Evolutionary conservation across 2,797 vertebrate genomes (phyloP).

Genomic region (Selene dorsalis): DNA sequence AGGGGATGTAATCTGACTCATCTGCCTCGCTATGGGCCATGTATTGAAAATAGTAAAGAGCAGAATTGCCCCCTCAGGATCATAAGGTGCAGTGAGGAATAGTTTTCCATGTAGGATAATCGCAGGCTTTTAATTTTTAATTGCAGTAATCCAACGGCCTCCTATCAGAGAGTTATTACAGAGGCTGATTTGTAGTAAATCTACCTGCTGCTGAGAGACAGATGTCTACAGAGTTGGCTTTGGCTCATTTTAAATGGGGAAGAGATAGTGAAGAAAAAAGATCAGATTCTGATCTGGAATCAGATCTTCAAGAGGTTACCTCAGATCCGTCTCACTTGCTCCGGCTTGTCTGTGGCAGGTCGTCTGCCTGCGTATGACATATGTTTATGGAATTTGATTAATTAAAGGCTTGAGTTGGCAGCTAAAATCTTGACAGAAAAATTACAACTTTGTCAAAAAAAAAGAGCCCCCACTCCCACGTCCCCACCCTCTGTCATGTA

Average conservation of each 20-base stretch:
- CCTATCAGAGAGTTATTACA: slow-evolving; percentile 69
- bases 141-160: slow-evolving; percentile 65
- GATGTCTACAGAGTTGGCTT: neutral
- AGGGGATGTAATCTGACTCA: slow-evolving; percentile 35
- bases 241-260: slow-evolving; percentile 13
- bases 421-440: slow-evolving; percentile 68
- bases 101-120: slow-evolving; percentile 65
- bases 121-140: slow-evolving; percentile 66
- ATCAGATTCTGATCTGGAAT: slow-evolving; percentile 43
- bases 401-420: slow-evolving; percentile 73
- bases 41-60: slow-evolving; percentile 15
- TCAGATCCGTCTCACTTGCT: slow-evolving; percentile 52
- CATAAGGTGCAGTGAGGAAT: slow-evolving; percentile 3
- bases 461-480: slow-evolving; percentile 1
- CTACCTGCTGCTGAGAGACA: slow-evolving; percentile 14
- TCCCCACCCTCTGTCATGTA: slow-evolving; percentile 10
- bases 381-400: slow-evolving; percentile 79
- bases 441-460: slow-evolving; percentile 59
- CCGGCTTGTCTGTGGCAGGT: slow-evolving; percentile 51
- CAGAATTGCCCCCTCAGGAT: slow-evolving; percentile 10
- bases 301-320: slow-evolving; percentile 14
- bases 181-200: slow-evolving; percentile 44
- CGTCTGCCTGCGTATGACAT: slow-evolving; percentile 58
- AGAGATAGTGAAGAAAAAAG: neutral
- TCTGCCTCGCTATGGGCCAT: slow-evolving; percentile 26